Evolutionary conservation across 2,888 invertebrate species (phyloP), one percentile per base, ranked within the genome.

Genomic region (Halictus quadricinctus): DNA sequence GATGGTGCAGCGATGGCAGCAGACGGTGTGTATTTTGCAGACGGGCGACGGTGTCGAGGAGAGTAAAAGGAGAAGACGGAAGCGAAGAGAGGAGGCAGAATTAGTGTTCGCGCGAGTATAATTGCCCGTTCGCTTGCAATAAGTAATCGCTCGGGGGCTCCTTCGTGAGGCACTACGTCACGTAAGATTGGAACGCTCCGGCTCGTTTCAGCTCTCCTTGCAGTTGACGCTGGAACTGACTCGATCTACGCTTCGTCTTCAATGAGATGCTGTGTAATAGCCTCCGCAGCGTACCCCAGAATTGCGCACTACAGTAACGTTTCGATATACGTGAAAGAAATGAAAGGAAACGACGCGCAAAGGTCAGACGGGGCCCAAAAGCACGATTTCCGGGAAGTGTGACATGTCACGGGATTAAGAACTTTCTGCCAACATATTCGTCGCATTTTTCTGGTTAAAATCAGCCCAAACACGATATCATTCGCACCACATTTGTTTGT

Each of bases 61-160:
- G 58, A 43, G 75, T 80, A 66, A 72, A 87, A 77, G 84, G 64
- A 72, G 79, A 83, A 82, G 41, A 76, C 50, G 36, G 70, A 58
- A 76, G 46, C 29, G 64, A 29, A 64, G 78, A 29, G 43, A 50
- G 29, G 25, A 54, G 25, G 72, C 15, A 77, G 74, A 83, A 83
- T 82, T 87, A 81, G 66, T 74, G 73, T 78, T 87, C 81, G 72
- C 80, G 79, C 78, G 70, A 80, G 69, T 90, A 89, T 88, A 88
- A 91, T 89, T 89, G 88, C 84, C 84, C 80, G 83, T 87, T 88
- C 80, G 79, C 82, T 87, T 64, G 85, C 80, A 88, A 88, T 86
- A 88, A 82, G 85, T 89, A 89, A 91, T 91, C 84, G 88, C 85
- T 88, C 85, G 81, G 69, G 83, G 77, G 73, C 77, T 86, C 77